A percentile compares a stretch with the other conserved stretches of the same genome.
Evolutionary conservation across 2,888 invertebrate species (phyloP).

Genomic region (Hydrotaea diabolus): DNA sequence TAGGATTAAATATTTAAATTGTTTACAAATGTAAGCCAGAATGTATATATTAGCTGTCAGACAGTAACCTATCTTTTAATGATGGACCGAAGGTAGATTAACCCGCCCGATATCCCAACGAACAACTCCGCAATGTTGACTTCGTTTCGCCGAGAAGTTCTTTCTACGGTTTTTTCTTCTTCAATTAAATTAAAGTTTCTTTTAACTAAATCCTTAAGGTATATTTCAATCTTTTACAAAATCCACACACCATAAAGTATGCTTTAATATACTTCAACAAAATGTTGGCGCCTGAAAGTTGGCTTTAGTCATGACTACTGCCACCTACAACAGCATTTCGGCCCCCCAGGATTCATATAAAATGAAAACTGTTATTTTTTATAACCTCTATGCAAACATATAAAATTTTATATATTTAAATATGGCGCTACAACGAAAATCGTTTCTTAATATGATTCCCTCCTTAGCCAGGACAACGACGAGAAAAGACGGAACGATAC

Average conservation of each 20-base stretch:
- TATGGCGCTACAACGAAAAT: slow-evolving; percentile 35
- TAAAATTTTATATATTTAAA: slow-evolving; percentile 31
- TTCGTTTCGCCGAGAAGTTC: too few species aligned
- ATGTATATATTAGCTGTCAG: too few species aligned
- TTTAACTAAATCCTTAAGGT: neutral
- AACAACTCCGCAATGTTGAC: too few species aligned
- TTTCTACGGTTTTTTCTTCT: too few species aligned
- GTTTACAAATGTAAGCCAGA: too few species aligned
- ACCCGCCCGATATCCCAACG: too few species aligned
- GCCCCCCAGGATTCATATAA: neutral
- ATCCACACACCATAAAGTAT: neutral
- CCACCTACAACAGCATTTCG: neutral
- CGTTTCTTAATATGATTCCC: slow-evolving; percentile 42
- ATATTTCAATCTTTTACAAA: neutral
- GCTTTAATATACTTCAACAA: neutral
- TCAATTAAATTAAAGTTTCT: too few species aligned
- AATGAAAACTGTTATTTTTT: slow-evolving; percentile 6
- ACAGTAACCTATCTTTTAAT: too few species aligned
- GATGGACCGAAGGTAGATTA: too few species aligned
- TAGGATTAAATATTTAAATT: too few species aligned
- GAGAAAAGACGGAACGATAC: too few species aligned
- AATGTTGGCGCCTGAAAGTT: neutral
- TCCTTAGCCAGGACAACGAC: neutral
- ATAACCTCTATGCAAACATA: neutral
- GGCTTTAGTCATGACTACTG: too few species aligned